A percentile compares a stretch with the other conserved stretches of the same genome.
Conservation (phyloP, 2,797 vertebrate genomes). For the Myotis planiceps region DNA sequence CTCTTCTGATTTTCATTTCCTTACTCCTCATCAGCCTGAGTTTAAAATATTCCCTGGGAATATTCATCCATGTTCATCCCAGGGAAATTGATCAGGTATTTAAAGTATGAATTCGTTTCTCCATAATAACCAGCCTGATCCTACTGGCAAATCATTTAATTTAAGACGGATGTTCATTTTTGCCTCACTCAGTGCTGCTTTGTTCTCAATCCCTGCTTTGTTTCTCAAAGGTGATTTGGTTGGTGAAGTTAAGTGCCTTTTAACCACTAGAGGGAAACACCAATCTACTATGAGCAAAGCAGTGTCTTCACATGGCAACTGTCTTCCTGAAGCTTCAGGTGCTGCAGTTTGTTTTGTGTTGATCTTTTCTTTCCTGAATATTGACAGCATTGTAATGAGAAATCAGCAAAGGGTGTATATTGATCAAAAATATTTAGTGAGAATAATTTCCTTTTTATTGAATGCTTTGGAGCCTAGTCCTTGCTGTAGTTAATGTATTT, state of each 20-base stretch:
- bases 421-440: constrained; percentile 66
- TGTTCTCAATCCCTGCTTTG: constrained; percentile 46
- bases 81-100: constrained; percentile 70
- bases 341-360: constrained; percentile 10
- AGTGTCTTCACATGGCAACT: neutral
- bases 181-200: neutral
- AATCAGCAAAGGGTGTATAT: constrained; percentile 59
- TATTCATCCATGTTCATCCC: constrained; percentile 17
- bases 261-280: constrained; percentile 84
- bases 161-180: constrained; percentile 55
- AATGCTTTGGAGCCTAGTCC: constrained; percentile 60
- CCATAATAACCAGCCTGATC: constrained; percentile 52
- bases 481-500: constrained; percentile 59
- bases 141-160: constrained; percentile 59
- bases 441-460: constrained; percentile 69
- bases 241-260: constrained; percentile 71
- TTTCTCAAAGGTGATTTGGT: constrained; percentile 55
- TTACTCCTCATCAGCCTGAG: constrained; percentile 71
- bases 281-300: constrained; percentile 70
- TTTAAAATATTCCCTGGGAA: constrained; percentile 55
- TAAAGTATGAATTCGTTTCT: constrained; percentile 56
- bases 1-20: constrained; percentile 84
- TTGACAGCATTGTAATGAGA: constrained; percentile 64
- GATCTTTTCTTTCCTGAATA: constrained; percentile 55
- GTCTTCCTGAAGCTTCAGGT: neutral